Percentiles rank a stretch among this genome's conserved stretches.
phyloP scores from a whole-genome alignment of 2,797 vertebrate genomes.

The Gymnodraco acuticeps region DNA sequence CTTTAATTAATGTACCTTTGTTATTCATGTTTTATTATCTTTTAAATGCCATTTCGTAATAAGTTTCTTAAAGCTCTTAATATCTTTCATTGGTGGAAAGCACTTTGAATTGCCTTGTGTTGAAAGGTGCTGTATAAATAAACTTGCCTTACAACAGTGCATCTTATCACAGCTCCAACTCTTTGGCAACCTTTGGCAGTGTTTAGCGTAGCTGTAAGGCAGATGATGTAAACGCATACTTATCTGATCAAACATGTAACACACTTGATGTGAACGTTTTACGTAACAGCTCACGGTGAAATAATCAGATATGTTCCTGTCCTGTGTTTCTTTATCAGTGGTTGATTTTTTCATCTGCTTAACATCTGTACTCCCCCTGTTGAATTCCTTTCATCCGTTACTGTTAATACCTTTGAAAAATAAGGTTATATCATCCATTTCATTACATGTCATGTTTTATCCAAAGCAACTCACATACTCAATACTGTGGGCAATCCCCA shows the following conservation, averaged over 20 bases:
- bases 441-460: background rate
- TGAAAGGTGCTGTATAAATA: too few species aligned
- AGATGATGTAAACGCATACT: background rate
- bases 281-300: background rate
- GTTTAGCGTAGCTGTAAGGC: conserved; percentile 7
- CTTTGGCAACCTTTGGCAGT: background rate
- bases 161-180: too few species aligned
- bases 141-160: too few species aligned
- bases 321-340: too few species aligned
- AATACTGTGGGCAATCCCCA: too few species aligned
- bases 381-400: background rate
- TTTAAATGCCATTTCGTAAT: too few species aligned
- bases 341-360: background rate
- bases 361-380: background rate
- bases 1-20: too few species aligned
- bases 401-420: background rate
- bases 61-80: too few species aligned
- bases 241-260: background rate
- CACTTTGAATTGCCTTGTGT: too few species aligned
- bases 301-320: background rate
- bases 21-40: too few species aligned
- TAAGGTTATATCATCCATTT: background rate
- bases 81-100: too few species aligned
- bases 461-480: too few species aligned
- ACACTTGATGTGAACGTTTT: background rate